These are phyloP conservation scores for Drosophila lutescens DNA, from an alignment of 2,888 invertebrate species.

Conservation along the genomic window DNA sequence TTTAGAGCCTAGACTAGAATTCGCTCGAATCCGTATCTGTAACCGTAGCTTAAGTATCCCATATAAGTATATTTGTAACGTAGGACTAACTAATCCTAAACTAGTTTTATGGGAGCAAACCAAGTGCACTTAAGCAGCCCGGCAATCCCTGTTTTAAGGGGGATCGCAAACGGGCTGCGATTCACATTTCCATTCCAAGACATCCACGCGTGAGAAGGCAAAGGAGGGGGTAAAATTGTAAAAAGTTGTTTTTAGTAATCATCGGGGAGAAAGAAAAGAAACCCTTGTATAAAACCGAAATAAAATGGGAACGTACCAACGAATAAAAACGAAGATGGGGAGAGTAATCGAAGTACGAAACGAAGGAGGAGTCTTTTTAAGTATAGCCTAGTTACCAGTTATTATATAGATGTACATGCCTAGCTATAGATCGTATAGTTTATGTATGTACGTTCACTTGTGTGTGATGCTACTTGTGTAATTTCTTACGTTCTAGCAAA, in stretches of 20 bases:
- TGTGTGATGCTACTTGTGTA: constrained; percentile 73
- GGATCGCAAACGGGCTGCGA: constrained; percentile 22
- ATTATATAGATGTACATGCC: constrained; percentile 32
- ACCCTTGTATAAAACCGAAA: constrained; percentile 57
- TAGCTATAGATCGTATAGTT: constrained; percentile 29
- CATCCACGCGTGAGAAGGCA: neutral
- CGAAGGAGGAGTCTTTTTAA: neutral
- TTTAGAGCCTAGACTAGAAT: constrained; percentile 60
- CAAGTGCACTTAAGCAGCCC: constrained; percentile 62
- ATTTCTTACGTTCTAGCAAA: constrained; percentile 63
- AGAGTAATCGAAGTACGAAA: neutral
- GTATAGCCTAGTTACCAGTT: constrained; percentile 35
- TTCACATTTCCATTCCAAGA: constrained; percentile 32
- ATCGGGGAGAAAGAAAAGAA: constrained; percentile 38
- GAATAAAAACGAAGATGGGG: constrained; percentile 6
- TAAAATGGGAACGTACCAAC: constrained; percentile 8
- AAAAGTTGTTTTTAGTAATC: constrained; percentile 72
- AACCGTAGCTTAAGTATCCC: constrained; percentile 13
- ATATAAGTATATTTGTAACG: constrained; percentile 19
- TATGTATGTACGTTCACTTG: constrained; percentile 53
- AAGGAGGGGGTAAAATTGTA: constrained; percentile 48
- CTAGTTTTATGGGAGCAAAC: constrained; percentile 52
- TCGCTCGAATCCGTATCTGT: constrained; percentile 11
- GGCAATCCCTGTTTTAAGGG: constrained; percentile 32
- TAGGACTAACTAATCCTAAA: constrained; percentile 40